phyloP scores from a whole-genome alignment of 1,140 invertebrate species.

The Drosophila triauraria region DNA sequence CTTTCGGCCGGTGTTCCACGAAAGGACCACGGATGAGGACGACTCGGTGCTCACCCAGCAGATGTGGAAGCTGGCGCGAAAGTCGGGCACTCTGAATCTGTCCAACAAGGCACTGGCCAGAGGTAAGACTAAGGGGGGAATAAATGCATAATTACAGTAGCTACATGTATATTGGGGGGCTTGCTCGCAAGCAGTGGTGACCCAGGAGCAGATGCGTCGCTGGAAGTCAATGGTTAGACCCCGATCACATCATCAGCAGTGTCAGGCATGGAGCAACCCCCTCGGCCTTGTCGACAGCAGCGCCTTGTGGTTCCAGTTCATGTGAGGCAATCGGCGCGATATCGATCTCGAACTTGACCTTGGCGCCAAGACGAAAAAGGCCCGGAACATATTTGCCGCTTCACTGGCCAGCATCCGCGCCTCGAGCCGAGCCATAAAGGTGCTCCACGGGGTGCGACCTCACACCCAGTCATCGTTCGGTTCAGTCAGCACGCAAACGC shows the following conservation, averaged over 20 bases:
- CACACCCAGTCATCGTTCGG: conserved; percentile 18
- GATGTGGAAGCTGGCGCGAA: conserved; percentile 91
- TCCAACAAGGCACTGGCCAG: conserved; percentile 89
- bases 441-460: conserved; percentile 9
- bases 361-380: conserved; percentile 47
- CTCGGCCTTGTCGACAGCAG: conserved; percentile 56
- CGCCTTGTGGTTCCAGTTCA: conserved; percentile 69
- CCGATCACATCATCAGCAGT: neutral
- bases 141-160: neutral
- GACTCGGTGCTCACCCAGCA: conserved; percentile 88
- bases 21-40: conserved; percentile 89
- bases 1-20: conserved; percentile 89
- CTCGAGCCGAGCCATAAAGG: conserved; percentile 32
- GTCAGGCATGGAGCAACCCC: conserved; percentile 3
- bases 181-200: conserved; percentile 41
- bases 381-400: conserved; percentile 59
- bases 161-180: neutral
- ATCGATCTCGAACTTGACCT: conserved; percentile 56
- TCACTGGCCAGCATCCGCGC: conserved; percentile 27
- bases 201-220: conserved; percentile 35
- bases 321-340: conserved; percentile 44
- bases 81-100: conserved; percentile 92
- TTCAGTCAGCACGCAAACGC: conserved; percentile 41
- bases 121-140: conserved; percentile 86
- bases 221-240: conserved; percentile 39